Percentiles rank a stretch among this genome's conserved stretches.
Evolutionary conservation across 2,797 vertebrate genomes (phyloP).

Genomic region (Halcyon leucocephala): DNA sequence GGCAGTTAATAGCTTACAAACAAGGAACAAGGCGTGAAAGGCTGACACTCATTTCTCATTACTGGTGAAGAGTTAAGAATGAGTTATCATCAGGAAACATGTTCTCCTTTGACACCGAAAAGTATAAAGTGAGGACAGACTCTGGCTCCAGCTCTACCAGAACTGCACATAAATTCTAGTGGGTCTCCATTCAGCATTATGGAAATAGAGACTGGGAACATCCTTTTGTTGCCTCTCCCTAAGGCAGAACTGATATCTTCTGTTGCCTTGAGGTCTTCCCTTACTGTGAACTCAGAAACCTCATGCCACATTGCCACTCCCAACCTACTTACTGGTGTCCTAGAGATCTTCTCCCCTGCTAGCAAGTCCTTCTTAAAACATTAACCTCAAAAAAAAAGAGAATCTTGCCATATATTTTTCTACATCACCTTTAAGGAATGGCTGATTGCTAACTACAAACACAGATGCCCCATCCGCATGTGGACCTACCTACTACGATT

Average conservation of each 20-base stretch:
- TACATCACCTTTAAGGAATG: not conserved
- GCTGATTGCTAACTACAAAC: not conserved
- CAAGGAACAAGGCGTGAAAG: not conserved
- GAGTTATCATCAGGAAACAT: not conserved
- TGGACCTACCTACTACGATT: not conserved
- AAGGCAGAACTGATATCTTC: not conserved
- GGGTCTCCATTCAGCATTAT: not conserved
- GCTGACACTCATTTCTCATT: not conserved
- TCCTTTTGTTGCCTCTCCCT: not conserved
- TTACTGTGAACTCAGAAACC: not conserved
- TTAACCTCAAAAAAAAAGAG: not conserved
- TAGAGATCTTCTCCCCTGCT: not conserved
- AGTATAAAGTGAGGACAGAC: not conserved
- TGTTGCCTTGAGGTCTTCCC: rapidly evolving
- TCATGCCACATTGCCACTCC: not conserved
- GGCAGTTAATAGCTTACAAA: not conserved
- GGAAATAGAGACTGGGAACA: not conserved
- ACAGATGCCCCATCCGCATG: not conserved
- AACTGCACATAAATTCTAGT: not conserved
- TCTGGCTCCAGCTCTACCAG: not conserved
- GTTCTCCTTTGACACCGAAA: not conserved
- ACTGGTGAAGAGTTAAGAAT: not conserved
- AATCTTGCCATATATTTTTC: not conserved
- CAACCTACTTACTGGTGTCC: not conserved
- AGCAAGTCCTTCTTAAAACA: not conserved